These are phyloP conservation scores for Azorinus chamasolen DNA, from an alignment of 2,888 invertebrate genomes.

Conservation along the genomic window DNA sequence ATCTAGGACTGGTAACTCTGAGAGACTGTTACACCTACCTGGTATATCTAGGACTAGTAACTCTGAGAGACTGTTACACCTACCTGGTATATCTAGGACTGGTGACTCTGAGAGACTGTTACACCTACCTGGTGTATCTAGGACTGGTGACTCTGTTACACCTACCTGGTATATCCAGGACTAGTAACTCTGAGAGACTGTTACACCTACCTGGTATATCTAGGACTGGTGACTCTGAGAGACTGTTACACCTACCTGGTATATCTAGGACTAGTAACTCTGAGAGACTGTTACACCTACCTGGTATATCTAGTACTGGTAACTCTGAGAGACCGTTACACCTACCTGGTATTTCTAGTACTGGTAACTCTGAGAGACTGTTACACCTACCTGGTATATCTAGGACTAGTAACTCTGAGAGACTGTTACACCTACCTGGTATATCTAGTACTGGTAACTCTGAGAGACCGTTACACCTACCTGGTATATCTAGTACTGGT, in stretches of 20 bases:
- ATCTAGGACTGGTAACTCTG: slow-evolving; percentile 50
- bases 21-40: slow-evolving; percentile 54
- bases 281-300: slow-evolving; percentile 52
- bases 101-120: slow-evolving; percentile 56
- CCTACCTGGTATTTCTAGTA: slow-evolving; percentile 43
- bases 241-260: slow-evolving; percentile 51
- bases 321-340: too few relatives aligned
- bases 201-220: slow-evolving; percentile 51
- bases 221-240: slow-evolving; percentile 49
- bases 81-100: slow-evolving; percentile 42
- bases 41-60: slow-evolving; percentile 42
- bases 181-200: slow-evolving; percentile 53
- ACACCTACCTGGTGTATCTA: too few relatives aligned
- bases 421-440: slow-evolving; percentile 51
- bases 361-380: slow-evolving; percentile 53
- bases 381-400: slow-evolving; percentile 51
- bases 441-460: slow-evolving; percentile 49
- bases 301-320: too few relatives aligned
- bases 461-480: slow-evolving; percentile 47
- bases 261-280: slow-evolving; percentile 49
- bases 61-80: slow-evolving; percentile 54
- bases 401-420: slow-evolving; percentile 48
- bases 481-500: slow-evolving; percentile 44
- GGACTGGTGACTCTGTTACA: too few relatives aligned
- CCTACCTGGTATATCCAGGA: slow-evolving; percentile 44